A percentile compares a stretch with the other conserved stretches of the same genome.
These are phyloP conservation scores for Epinephelus awoara DNA, from an alignment of 2,797 vertebrate genomes.

Conservation along the genomic window DNA sequence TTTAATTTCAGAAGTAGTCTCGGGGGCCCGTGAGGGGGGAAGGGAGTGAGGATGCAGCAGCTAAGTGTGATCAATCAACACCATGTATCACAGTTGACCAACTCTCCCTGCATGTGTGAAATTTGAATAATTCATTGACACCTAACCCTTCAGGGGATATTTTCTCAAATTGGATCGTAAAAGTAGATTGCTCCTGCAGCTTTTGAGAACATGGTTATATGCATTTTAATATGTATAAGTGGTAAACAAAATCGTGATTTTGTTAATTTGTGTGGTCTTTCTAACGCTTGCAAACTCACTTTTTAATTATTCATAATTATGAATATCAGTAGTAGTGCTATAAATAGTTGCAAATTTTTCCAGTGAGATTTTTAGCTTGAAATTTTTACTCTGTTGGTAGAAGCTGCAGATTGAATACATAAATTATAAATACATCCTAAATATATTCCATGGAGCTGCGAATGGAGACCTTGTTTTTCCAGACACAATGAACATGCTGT, in stretches of 20 bases:
- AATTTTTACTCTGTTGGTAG: not conserved
- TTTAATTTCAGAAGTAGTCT: constrained; percentile 74
- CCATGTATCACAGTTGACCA: constrained; percentile 64
- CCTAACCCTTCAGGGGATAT: constrained; percentile 40
- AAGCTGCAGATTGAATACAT: constrained; percentile 14
- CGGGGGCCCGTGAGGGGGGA: constrained; percentile 26
- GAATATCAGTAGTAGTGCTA: not conserved
- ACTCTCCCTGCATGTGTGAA: constrained; percentile 62
- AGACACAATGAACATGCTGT: constrained; percentile 1
- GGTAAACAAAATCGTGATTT: not conserved
- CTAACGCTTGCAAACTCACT: not conserved
- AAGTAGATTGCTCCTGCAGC: constrained; percentile 31
- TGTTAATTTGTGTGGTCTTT: not conserved
- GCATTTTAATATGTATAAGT: constrained; percentile 16
- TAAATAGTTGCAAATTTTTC: not conserved
- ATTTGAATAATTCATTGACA: constrained; percentile 70
- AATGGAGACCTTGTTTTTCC: constrained; percentile 25
- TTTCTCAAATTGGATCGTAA: constrained; percentile 37
- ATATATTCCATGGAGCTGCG: constrained; percentile 8
- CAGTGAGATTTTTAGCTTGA: not conserved
- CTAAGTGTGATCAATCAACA: constrained; percentile 76
- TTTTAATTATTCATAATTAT: constrained; percentile 11
- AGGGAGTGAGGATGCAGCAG: constrained; percentile 33
- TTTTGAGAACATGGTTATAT: constrained; percentile 15
- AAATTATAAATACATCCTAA: constrained; percentile 24